These are phyloP conservation scores for Xyrichtys novacula DNA, from an alignment of 2,797 vertebrate species.

Conservation along the genomic window DNA sequence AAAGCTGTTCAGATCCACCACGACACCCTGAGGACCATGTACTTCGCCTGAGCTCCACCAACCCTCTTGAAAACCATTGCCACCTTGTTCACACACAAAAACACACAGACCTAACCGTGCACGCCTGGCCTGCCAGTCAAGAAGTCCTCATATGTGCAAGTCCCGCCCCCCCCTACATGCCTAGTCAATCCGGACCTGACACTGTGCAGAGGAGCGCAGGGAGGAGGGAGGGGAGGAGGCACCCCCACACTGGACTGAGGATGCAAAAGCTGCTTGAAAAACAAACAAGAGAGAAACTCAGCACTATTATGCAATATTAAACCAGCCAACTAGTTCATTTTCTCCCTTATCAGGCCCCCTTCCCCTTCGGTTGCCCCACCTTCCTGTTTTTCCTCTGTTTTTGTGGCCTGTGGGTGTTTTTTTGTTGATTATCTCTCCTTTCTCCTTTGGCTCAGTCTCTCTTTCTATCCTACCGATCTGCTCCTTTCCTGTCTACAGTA, in stretches of 20 bases:
- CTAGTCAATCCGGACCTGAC: conserved; percentile 88
- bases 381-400: conserved; percentile 44
- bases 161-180: conserved; percentile 66
- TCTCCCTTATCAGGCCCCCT: conserved; percentile 54
- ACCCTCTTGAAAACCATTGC: conserved; percentile 52
- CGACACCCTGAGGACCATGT: conserved; percentile 99
- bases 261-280: conserved; percentile 88
- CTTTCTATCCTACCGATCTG: conserved; percentile 46
- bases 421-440: conserved; percentile 29
- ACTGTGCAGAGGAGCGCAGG: conserved; percentile 87
- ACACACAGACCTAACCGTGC: conserved; percentile 78
- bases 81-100: conserved; percentile 65
- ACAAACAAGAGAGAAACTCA: conserved; percentile 89
- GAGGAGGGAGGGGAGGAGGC: conserved; percentile 75
- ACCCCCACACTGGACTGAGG: conserved; percentile 84
- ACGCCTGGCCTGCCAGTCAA: conserved; percentile 82
- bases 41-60: conserved; percentile 92
- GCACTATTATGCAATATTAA: conserved; percentile 99
- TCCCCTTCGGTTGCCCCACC: conserved; percentile 44
- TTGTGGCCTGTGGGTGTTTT: conserved; percentile 60
- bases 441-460: conserved; percentile 49
- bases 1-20: conserved; percentile 99
- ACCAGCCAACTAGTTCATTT: conserved; percentile 94
- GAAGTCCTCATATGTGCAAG: conserved; percentile 75
- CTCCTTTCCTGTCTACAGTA: conserved; percentile 73